These are phyloP conservation scores for Philereme vetulata DNA, from an alignment of 2,888 invertebrate species.

Conservation along the genomic window DNA sequence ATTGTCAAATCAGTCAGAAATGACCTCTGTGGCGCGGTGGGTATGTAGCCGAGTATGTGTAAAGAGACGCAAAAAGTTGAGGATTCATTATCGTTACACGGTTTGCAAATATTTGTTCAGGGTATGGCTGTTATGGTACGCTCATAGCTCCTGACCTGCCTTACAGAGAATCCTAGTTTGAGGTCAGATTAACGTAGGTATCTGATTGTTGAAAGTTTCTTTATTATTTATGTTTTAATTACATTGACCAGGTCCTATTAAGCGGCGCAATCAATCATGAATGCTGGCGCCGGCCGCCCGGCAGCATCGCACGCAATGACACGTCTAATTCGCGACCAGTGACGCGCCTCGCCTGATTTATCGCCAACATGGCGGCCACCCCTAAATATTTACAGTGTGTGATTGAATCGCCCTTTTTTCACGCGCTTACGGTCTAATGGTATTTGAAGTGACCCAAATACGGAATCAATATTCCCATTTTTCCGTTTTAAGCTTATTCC, in stretches of 20 bases:
- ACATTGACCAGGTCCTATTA: constrained; percentile 9
- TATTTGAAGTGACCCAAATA: constrained; percentile 15
- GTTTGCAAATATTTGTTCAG: too few relatives aligned
- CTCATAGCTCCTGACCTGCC: too few relatives aligned
- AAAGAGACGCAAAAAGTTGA: too few relatives aligned
- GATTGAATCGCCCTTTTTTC: constrained; percentile 35
- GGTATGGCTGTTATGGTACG: too few relatives aligned
- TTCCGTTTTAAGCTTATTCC: too few relatives aligned
- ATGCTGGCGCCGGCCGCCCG: constrained; percentile 3
- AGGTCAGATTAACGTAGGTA: too few relatives aligned
- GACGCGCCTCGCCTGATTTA: constrained; percentile 31
- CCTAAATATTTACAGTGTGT: constrained; percentile 35
- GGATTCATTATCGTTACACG: too few relatives aligned
- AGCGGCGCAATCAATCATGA: constrained; percentile 29
- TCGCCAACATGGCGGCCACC: constrained; percentile 36
- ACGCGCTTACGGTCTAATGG: constrained; percentile 24
- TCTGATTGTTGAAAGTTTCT: too few relatives aligned
- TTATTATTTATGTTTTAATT: neutral
- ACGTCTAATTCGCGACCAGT: constrained; percentile 16
- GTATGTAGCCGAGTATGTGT: too few relatives aligned
- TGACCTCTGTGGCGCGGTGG: too few relatives aligned
- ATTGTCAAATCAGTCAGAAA: too few relatives aligned
- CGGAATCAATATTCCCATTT: neutral
- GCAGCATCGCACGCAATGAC: constrained; percentile 9
- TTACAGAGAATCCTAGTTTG: too few relatives aligned